phyloP scores from a whole-genome alignment of 2,888 invertebrate species.

The Trichogramma evanescens region DNA sequence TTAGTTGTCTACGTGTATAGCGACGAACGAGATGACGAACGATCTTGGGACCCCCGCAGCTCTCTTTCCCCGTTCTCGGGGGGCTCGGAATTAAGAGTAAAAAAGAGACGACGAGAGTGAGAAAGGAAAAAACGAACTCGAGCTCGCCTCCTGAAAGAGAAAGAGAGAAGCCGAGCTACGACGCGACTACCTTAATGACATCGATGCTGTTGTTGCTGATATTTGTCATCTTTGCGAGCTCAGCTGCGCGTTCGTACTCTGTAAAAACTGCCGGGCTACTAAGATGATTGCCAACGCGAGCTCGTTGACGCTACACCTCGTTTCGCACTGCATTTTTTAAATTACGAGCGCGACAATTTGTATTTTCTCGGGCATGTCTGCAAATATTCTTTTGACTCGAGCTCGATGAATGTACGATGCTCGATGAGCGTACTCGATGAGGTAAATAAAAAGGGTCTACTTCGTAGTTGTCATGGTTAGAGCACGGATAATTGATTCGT shows the following conservation, averaged over 20 bases:
- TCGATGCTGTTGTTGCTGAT: slow-evolving; percentile 28
- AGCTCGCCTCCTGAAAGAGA: slow-evolving; percentile 2
- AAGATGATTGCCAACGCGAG: too few species aligned
- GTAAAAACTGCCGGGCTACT: too few species aligned
- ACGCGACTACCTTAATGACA: slow-evolving; percentile 31
- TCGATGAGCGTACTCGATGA: too few species aligned
- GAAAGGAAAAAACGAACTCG: background rate
- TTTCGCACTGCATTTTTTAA: too few species aligned
- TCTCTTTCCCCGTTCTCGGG: slow-evolving; percentile 28
- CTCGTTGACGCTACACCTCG: too few species aligned
- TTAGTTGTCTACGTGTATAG: slow-evolving; percentile 39
- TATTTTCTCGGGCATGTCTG: too few species aligned
- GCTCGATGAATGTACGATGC: too few species aligned
- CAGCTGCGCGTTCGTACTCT: too few species aligned
- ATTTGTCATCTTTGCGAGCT: slow-evolving; percentile 9
- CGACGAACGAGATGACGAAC: slow-evolving; percentile 46
- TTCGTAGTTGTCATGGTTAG: background rate
- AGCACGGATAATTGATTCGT: slow-evolving; percentile 9
- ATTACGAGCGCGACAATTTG: too few species aligned
- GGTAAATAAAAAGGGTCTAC: too few species aligned
- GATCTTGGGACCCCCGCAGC: slow-evolving; percentile 46
- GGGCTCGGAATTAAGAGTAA: too few species aligned
- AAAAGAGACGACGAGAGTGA: background rate
- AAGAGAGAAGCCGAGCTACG: slow-evolving; percentile 17
- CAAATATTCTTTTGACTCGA: too few species aligned